Conservation (phyloP, 1,140 invertebrate genomes). For the Leptoteleia sp. region DNA sequence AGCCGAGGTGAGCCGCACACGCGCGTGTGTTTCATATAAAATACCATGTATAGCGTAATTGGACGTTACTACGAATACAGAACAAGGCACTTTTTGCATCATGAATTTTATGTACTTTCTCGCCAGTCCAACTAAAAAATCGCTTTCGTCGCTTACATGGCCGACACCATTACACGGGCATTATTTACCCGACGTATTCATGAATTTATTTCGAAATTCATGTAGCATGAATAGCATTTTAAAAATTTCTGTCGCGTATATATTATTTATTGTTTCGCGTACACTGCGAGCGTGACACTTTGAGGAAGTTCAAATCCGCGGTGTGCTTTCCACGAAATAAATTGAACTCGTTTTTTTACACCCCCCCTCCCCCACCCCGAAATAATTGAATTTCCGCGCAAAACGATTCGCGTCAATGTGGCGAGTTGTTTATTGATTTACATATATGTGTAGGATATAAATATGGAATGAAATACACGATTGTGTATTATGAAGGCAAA, state of each 20-base stretch:
- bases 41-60: slow-evolving; percentile 75
- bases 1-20: slow-evolving; percentile 54
- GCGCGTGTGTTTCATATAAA: slow-evolving; percentile 74
- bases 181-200: slow-evolving; percentile 48
- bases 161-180: slow-evolving; percentile 39
- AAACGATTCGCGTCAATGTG: slow-evolving; percentile 8
- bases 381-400: slow-evolving; percentile 18
- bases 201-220: slow-evolving; percentile 45
- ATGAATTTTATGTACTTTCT: slow-evolving; percentile 50
- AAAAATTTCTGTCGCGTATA: slow-evolving; percentile 10
- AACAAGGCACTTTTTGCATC: slow-evolving; percentile 50
- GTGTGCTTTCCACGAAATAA: slow-evolving; percentile 19
- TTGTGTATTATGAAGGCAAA: too few species aligned
- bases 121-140: slow-evolving; percentile 37
- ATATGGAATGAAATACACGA: too few species aligned
- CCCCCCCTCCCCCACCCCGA: too few species aligned
- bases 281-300: slow-evolving; percentile 2
- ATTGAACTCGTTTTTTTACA: slow-evolving; percentile 30
- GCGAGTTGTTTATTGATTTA: slow-evolving; percentile 18
- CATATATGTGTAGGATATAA: too few species aligned
- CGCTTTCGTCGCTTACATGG: slow-evolving; percentile 41
- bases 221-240: slow-evolving; percentile 31
- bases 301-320: slow-evolving; percentile 12
- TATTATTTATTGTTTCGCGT: slow-evolving; percentile 39
- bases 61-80: slow-evolving; percentile 68